These are phyloP conservation scores for Odocoileus hemionus DNA, from an alignment of 2,113 vertebrate species.

Conservation along the genomic window DNA sequence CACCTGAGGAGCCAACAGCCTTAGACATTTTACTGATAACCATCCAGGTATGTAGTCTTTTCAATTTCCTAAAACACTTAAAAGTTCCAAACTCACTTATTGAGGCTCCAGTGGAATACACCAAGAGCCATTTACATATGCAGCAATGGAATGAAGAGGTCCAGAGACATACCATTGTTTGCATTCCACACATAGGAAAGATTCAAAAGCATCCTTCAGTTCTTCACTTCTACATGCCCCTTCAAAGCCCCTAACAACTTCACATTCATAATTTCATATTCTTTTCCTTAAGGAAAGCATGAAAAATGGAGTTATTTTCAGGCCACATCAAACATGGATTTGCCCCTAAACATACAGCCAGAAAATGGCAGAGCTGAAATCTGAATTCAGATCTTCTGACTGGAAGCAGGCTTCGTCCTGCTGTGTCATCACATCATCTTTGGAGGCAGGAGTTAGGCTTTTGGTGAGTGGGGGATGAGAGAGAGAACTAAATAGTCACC, in stretches of 20 bases:
- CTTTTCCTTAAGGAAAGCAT: not conserved
- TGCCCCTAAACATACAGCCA: not conserved
- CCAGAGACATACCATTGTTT: not conserved
- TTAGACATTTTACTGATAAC: constrained; percentile 98
- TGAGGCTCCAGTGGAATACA: not conserved
- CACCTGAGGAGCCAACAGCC: constrained; percentile 96
- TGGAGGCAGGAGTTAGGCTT: not conserved
- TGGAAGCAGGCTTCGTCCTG: not conserved
- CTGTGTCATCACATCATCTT: not conserved
- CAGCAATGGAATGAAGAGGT: not conserved
- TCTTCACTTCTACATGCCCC: not conserved
- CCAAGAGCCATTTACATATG: not conserved
- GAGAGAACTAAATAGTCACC: not conserved
- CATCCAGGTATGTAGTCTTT: constrained; percentile 88
- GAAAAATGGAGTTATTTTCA: not conserved
- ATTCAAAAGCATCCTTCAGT: not conserved
- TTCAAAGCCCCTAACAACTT: not conserved
- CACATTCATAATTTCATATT: not conserved
- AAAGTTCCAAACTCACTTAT: constrained; percentile 58
- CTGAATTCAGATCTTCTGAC: not conserved
- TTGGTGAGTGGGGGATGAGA: not conserved
- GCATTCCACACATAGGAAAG: not conserved
- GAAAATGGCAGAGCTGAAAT: not conserved
- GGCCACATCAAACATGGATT: not conserved
- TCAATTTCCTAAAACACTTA: constrained; percentile 51